Base-by-base conservation (phyloP, 2,113 vertebrate species). In the Burhinus bistriatus region DNA sequence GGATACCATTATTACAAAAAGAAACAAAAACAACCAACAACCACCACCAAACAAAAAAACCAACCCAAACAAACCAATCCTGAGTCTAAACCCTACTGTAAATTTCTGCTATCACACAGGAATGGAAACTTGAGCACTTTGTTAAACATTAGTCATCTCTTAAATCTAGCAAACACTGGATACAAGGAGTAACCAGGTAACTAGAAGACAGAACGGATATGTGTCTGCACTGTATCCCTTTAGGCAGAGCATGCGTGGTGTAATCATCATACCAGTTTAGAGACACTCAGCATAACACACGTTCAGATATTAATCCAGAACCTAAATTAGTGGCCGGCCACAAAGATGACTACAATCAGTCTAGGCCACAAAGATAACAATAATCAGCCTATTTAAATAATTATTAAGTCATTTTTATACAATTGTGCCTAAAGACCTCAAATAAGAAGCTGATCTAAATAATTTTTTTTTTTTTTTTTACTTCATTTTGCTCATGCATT, bases 71-170 rank as follows among this genome's bases (percentile, higher is more conserved):
- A 44, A 44, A 44, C 44, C 44, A 44, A n/a, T 19, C 27, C 12
- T 52, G 34, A 85, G n/a, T 78, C 54, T 71, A 78, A 82, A n/a
- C 20, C 34, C 34, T 51, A 62, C 54, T 30, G 32, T 51, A 66
- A 54, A 84, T 44, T 89, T 64, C 72, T 72, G 47, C 57, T 68
- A 13, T 51, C 65, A 22, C 26, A 71, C n/a, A 57, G 20, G 21
- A 79, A 84, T 17, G 29, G 89, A 73, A 96, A 83, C 40, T 26
- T 23, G 21, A 86, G 62, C 12, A 2, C 44, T 89, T 61, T 6
- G n/a, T 92, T 92, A 94, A 91, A 86, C 36, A 88, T 93, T 62
- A 93, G 25, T 62, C 45, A 88, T 58, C 83, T 80, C 78, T 77
- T 58, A 55, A 61, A 73, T 61, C 58, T 92, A 54, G 49, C 58